Evolutionary conservation across 37 sponge, comb jelly and placozoan species (phyloP), one percentile per base, ranked within the genome.

Genomic region (Lycopodina hypogea): DNA sequence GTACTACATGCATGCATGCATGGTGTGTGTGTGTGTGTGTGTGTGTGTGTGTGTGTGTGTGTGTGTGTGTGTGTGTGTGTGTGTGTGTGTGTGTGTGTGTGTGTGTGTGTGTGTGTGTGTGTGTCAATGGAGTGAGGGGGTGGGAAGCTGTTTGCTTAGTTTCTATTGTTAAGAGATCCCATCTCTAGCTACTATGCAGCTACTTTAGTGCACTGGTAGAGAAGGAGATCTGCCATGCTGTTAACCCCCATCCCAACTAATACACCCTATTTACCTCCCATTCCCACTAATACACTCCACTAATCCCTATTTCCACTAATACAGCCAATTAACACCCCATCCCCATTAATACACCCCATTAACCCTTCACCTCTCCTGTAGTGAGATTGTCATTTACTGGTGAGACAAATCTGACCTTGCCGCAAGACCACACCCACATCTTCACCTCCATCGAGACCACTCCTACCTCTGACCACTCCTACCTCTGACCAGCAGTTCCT

Each of bases 371-470:
- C 9, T 9, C 48, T 52, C 50, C 67, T 74, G 83, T 12, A 23
- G 12, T 84, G 17, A 28, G 26, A 0, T 45, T 79, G 2, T 80
- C 74, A 1, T 24, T 72, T 45, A 69, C 18, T 76, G 81, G 81
- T 40, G 57, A 81, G 42, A 74, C n/a, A 21, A 72, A 75, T 17
- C 40, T 90, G 36, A 52, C 61, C 36, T 78, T 90, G 33, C 90
- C 90, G 1, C 37, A 33, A 2, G 79, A 80, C 60, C 14, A 29
- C 21, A 69, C 68, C 0, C 29, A 60, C 23, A 53, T 90, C 23
- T 78, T 71, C 67, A 77, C 68, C 73, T 81, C 68, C 52, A 80
- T 78, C 15, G 85, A 81, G 87, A 86, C 85, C 58, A 71, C 42
- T 15, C 40, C 60, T 19, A 3, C 1, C 3, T 1, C 21, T 21